A percentile compares a stretch with the other conserved stretches of the same genome.
phyloP scores from a whole-genome alignment of 2,888 invertebrate species.

The Drosophila paramelanica region DNA sequence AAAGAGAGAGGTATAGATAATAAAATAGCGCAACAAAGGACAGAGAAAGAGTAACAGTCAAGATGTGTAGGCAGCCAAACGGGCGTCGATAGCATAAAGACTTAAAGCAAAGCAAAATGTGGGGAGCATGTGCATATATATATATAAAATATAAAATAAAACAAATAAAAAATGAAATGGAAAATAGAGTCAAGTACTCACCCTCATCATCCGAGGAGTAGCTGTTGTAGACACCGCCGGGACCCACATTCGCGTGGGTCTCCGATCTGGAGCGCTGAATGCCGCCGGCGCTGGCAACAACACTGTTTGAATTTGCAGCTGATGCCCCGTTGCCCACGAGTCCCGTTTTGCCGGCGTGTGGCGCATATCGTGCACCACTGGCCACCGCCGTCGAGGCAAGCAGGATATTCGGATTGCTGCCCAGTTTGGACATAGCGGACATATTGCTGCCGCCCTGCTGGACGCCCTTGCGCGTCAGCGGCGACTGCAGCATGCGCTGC shows the following conservation, averaged over 20 bases:
- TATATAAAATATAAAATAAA: neutral
- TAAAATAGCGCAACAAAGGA: conserved; percentile 23
- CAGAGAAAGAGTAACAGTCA: conserved; percentile 34
- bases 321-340: conserved; percentile 30
- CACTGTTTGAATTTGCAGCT: conserved; percentile 10
- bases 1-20: conserved; percentile 18
- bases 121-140: conserved; percentile 38
- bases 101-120: conserved; percentile 70
- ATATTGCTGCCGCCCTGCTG: conserved; percentile 86
- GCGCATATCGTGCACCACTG: conserved; percentile 76
- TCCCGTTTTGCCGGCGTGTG: conserved; percentile 62
- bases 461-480: conserved; percentile 91
- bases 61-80: conserved; percentile 32
- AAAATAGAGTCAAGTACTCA: conserved; percentile 85
- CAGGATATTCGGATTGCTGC: conserved; percentile 84
- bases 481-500: conserved; percentile 95
- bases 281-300: conserved; percentile 61
- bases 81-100: conserved; percentile 53
- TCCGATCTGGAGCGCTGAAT: conserved; percentile 85
- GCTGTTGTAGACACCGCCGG: conserved; percentile 88
- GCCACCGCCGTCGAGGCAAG: conserved; percentile 79
- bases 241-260: conserved; percentile 86
- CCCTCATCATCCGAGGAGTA: conserved; percentile 97
- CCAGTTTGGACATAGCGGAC: conserved; percentile 84
- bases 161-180: neutral